A percentile compares a stretch with the other conserved stretches of the same genome.
Conservation (phyloP, 2,888 invertebrate species). For the Pseudococcus jackbeardsleyi region DNA sequence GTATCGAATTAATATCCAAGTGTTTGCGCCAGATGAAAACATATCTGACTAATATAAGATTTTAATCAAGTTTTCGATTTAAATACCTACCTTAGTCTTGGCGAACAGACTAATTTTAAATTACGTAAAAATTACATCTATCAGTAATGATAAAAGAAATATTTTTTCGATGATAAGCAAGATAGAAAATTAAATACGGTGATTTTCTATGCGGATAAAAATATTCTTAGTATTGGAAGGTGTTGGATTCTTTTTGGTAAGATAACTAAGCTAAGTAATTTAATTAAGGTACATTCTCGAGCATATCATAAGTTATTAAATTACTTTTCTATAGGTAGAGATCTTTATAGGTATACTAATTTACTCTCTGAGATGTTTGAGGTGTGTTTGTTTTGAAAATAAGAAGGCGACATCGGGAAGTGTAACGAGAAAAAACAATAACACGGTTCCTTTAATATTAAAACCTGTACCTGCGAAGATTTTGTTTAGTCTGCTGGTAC, state of each 20-base stretch:
- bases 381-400: not conserved
- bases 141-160: conserved; percentile 45
- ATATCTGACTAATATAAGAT: not conserved
- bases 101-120: not conserved
- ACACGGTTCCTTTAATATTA: conserved; percentile 8
- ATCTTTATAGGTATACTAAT: not conserved
- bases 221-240: conserved; percentile 12
- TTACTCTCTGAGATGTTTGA: not conserved
- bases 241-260: not conserved
- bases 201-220: not conserved
- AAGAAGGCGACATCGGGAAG: conserved; percentile 19
- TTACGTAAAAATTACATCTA: conserved; percentile 37
- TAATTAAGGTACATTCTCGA: conserved; percentile 16
- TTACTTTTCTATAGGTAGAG: not conserved
- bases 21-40: not conserved
- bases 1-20: too few relatives aligned
- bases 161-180: conserved; percentile 9
- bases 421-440: conserved; percentile 48
- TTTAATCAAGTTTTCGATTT: not conserved
- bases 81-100: not conserved
- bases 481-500: conserved; percentile 64
- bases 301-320: not conserved
- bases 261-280: not conserved
- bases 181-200: conserved; percentile 22
- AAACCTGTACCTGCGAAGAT: conserved; percentile 60